Percentiles rank a stretch among this genome's conserved stretches.
Conservation (phyloP, 2,888 invertebrate species). For the Heliconius charithonia region DNA sequence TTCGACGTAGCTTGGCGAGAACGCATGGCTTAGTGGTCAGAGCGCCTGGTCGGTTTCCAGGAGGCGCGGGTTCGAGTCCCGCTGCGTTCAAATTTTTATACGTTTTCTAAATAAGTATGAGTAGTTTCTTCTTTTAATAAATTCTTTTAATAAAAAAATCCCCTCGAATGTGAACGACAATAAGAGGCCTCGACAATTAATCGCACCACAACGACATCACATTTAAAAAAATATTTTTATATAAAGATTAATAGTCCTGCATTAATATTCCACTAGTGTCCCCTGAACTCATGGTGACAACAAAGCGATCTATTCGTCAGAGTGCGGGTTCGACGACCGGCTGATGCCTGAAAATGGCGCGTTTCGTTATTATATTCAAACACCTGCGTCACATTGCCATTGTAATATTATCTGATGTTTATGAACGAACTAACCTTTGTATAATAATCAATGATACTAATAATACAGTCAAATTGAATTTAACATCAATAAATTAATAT, state of each 20-base stretch:
- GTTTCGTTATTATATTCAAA: slow-evolving; percentile 52
- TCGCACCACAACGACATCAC: too few species aligned
- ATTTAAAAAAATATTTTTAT: not conserved
- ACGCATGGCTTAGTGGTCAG: too few species aligned
- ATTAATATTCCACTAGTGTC: slow-evolving; percentile 37
- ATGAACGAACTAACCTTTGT: slow-evolving; percentile 37
- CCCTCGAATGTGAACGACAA: too few species aligned
- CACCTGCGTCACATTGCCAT: slow-evolving; percentile 49
- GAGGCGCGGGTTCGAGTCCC: too few species aligned
- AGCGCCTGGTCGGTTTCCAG: too few species aligned
- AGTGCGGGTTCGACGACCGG: slow-evolving; percentile 50
- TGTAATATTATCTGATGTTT: slow-evolving; percentile 48
- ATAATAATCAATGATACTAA: not conserved
- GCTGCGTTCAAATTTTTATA: too few species aligned
- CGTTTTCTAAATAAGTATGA: too few species aligned
- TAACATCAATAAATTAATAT: not conserved
- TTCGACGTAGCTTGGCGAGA: too few species aligned
- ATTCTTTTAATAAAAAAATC: too few species aligned
- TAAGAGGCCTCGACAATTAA: too few species aligned
- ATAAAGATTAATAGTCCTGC: slow-evolving; percentile 21
- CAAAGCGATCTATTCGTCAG: slow-evolving; percentile 46
- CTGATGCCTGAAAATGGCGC: slow-evolving; percentile 52
- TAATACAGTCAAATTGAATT: slow-evolving; percentile 7
- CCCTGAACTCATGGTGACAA: slow-evolving; percentile 36
- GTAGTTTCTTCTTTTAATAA: too few species aligned